phyloP scores from a whole-genome alignment of 2,797 vertebrate genomes.

The Hippoglossus hippoglossus region DNA sequence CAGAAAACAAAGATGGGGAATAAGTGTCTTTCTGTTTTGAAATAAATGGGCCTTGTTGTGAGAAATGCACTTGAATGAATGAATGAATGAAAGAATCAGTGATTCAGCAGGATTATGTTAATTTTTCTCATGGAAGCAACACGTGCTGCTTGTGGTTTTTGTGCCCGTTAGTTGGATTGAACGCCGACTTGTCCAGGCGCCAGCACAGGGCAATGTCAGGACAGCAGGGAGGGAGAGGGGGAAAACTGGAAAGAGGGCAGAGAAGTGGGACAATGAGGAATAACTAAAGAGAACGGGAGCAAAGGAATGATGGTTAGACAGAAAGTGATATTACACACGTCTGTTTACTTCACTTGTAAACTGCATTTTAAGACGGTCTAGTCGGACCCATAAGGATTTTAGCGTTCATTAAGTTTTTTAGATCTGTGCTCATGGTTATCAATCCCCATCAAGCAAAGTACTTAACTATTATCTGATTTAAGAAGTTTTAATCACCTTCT shows the following conservation, averaged over 20 bases:
- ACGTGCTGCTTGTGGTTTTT: constrained; percentile 45
- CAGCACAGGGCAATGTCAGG: constrained; percentile 4
- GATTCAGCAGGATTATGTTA: constrained; percentile 44
- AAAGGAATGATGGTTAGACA: constrained; percentile 13
- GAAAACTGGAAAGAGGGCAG: neutral
- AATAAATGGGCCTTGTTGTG: constrained; percentile 35
- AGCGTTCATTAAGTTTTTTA: neutral
- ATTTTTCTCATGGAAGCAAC: constrained; percentile 51
- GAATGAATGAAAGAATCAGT: constrained; percentile 14
- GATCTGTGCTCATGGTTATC: neutral
- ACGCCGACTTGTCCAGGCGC: constrained; percentile 12
- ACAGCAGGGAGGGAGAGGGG: constrained; percentile 10
- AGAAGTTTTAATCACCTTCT: constrained; percentile 12
- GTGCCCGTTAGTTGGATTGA: constrained; percentile 57
- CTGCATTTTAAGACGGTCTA: neutral
- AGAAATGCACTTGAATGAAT: neutral
- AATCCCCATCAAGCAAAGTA: constrained; percentile 2
- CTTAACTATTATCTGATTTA: constrained; percentile 21
- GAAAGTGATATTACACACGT: constrained; percentile 29
- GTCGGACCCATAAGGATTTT: neutral
- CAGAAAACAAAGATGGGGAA: constrained; percentile 4
- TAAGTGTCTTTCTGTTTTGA: constrained; percentile 22
- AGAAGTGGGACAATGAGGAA: constrained; percentile 5
- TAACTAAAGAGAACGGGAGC: neutral
- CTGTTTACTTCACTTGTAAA: constrained; percentile 17